Conservation (phyloP, 2,113 vertebrate genomes). For the Meriones unguiculatus region DNA sequence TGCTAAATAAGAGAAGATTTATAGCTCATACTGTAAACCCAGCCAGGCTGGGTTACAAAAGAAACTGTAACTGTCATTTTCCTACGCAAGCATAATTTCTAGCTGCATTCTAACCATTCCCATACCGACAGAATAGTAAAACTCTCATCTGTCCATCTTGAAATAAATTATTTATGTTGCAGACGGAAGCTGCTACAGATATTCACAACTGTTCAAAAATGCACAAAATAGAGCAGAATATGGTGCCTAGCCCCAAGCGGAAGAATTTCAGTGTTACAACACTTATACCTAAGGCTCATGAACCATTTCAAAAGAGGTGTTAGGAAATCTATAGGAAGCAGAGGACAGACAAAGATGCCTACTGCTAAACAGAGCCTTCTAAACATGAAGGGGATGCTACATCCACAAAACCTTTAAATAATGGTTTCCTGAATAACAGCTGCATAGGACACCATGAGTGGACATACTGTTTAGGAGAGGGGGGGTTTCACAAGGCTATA, state of each 20-base stretch:
- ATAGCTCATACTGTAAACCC: neutral
- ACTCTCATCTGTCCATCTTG: neutral
- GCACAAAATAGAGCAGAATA: neutral
- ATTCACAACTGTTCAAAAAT: neutral
- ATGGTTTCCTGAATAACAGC: neutral
- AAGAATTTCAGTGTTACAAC: neutral
- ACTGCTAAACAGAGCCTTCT: neutral
- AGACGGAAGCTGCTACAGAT: neutral
- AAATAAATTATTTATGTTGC: neutral
- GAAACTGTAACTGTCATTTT: neutral
- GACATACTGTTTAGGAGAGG: neutral
- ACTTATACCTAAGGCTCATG: neutral
- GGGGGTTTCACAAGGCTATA: rapidly evolving
- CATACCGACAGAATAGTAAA: too few relatives aligned
- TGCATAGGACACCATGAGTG: neutral
- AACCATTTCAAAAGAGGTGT: neutral
- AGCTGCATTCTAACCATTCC: neutral
- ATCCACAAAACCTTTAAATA: neutral
- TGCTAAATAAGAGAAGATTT: neutral
- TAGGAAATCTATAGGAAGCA: neutral
- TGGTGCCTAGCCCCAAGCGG: neutral
- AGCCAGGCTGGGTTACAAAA: neutral
- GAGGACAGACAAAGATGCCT: neutral
- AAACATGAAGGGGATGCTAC: neutral
- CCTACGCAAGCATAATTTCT: neutral